Evolutionary conservation across 2,888 invertebrate genomes (phyloP).

Genomic region (Meloe dianella): DNA sequence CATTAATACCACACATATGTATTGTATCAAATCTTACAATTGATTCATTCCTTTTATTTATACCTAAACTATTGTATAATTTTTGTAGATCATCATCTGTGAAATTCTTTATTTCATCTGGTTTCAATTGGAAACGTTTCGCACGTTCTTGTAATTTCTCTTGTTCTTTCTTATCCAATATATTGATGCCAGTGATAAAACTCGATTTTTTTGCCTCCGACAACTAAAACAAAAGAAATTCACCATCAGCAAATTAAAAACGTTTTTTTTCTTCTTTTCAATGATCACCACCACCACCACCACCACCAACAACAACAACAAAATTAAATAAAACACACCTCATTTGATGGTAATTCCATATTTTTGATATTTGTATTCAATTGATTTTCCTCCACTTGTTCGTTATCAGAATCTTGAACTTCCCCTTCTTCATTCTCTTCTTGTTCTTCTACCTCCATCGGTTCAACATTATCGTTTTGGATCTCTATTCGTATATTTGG

Average conservation of each 20-base stretch:
- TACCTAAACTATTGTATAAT: conserved; percentile 62
- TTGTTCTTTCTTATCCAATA: conserved; percentile 62
- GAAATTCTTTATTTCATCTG: conserved; percentile 56
- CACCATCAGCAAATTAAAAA: conserved; percentile 35
- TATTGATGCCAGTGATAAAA: conserved; percentile 61
- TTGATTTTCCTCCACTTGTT: conserved; percentile 18
- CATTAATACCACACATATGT: conserved; percentile 76
- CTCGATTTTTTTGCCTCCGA: conserved; percentile 46
- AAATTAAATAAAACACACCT: no score
- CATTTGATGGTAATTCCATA: neutral
- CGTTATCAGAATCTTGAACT: conserved; percentile 49
- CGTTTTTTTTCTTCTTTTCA: no score
- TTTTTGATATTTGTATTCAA: neutral
- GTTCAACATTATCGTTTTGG: conserved; percentile 55
- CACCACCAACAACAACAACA: no score
- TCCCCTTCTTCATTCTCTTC: conserved; percentile 58
- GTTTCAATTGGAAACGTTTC: conserved; percentile 64
- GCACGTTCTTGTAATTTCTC: conserved; percentile 64
- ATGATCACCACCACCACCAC: no score
- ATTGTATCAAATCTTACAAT: conserved; percentile 75
- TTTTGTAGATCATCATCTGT: conserved; percentile 58
- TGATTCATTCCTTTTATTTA: conserved; percentile 66
- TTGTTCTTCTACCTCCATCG: conserved; percentile 61
- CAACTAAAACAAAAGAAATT: neutral
- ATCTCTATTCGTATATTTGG: conserved; percentile 61